Evolutionary conservation across 2,113 vertebrate genomes (phyloP).

Genomic region (Sus scrofa): T2T-Sscrofa CM000825.6:25037501-25038000

Average conservation of each 20-base stretch:
- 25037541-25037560: neutral
- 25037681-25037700: too few species aligned
- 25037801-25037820: neutral
- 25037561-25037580: accelerated
- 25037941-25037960: accelerated
- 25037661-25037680: too few species aligned
- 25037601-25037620: too few species aligned
- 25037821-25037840: neutral
- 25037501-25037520: neutral
- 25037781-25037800: too few species aligned
- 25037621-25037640: too few species aligned
- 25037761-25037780: too few species aligned
- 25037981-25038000: neutral
- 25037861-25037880: neutral
- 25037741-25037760: too few species aligned
- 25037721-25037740: too few species aligned
- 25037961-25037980: accelerated
- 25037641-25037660: too few species aligned
- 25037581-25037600: neutral
- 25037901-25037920: neutral
- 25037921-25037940: neutral
- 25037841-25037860: neutral
- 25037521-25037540: neutral
- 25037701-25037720: too few species aligned
- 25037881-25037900: neutral